Evolutionary conservation across 2,888 invertebrate genomes (phyloP).

Genomic region (Plebejus melissa): DNA sequence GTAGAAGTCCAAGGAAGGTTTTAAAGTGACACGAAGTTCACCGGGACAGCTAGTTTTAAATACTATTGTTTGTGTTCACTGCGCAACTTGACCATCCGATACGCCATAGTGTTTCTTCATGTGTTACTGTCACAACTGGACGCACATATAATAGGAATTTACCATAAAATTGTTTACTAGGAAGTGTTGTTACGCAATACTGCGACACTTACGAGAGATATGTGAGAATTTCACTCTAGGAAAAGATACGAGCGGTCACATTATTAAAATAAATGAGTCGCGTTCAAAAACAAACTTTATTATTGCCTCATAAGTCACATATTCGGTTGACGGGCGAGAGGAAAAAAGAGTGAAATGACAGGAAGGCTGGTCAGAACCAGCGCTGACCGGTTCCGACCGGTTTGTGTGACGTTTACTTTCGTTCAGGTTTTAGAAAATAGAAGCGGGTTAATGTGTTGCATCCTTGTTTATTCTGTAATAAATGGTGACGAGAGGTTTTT

Average conservation of each 20-base stretch:
- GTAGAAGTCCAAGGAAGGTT: too few relatives aligned
- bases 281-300: background rate
- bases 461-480: constrained; percentile 24
- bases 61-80: background rate
- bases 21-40: too few relatives aligned
- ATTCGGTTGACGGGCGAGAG: constrained; percentile 1
- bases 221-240: constrained; percentile 23
- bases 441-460: constrained; percentile 28
- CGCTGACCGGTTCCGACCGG: constrained; percentile 46
- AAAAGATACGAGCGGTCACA: background rate
- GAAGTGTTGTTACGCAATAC: constrained; percentile 11
- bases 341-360: constrained; percentile 55
- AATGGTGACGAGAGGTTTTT: background rate
- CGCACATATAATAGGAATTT: background rate
- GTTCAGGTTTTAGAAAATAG: constrained; percentile 29
- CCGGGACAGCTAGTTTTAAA: background rate
- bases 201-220: constrained; percentile 18
- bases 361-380: constrained; percentile 46
- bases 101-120: background rate
- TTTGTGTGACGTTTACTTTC: constrained; percentile 38
- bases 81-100: background rate
- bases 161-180: constrained; percentile 16
- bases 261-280: background rate
- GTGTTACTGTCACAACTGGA: constrained; percentile 12
- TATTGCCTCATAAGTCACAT: background rate